phyloP scores from a whole-genome alignment of 2,113 vertebrate species.

The Vanacampus margaritifer region DNA sequence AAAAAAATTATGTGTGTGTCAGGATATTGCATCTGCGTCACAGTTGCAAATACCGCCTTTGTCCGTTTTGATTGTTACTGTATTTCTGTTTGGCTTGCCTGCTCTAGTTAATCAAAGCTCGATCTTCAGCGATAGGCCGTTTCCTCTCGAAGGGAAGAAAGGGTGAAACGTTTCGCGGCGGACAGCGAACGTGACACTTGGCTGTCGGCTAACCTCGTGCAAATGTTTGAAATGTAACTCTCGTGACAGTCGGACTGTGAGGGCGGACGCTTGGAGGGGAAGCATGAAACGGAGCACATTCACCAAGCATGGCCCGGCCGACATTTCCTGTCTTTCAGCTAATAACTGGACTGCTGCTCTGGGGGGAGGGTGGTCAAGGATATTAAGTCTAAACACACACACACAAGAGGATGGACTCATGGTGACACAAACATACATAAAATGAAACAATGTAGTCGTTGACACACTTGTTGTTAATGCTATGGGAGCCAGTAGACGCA shows the following conservation, averaged over 20 bases:
- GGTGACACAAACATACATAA: constrained; percentile 46
- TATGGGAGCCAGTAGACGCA: constrained; percentile 48
- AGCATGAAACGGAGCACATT: constrained; percentile 39
- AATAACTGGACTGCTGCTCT: constrained; percentile 45
- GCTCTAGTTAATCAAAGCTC: background rate
- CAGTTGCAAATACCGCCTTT: background rate
- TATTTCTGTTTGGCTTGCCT: background rate
- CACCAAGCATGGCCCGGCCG: constrained; percentile 46
- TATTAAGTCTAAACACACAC: constrained; percentile 14
- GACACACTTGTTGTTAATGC: constrained; percentile 48
- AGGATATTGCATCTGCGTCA: constrained; percentile 7
- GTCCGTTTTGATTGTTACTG: background rate
- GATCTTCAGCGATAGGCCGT: background rate
- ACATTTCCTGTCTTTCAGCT: constrained; percentile 56
- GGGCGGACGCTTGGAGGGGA: constrained; percentile 21
- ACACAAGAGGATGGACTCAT: constrained; percentile 27
- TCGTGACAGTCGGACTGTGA: background rate
- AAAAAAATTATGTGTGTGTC: too few relatives aligned
- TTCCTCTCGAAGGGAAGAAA: background rate
- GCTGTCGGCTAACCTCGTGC: background rate
- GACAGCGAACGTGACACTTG: background rate
- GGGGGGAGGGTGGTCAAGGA: constrained; percentile 30
- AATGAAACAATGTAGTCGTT: constrained; percentile 60
- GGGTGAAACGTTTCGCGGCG: background rate
- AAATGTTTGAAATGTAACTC: constrained; percentile 2